A percentile compares a stretch with the other conserved stretches of the same genome.
Evolutionary conservation across 2,888 invertebrate species (phyloP).

Genomic region (Cheilosia variabilis): DNA sequence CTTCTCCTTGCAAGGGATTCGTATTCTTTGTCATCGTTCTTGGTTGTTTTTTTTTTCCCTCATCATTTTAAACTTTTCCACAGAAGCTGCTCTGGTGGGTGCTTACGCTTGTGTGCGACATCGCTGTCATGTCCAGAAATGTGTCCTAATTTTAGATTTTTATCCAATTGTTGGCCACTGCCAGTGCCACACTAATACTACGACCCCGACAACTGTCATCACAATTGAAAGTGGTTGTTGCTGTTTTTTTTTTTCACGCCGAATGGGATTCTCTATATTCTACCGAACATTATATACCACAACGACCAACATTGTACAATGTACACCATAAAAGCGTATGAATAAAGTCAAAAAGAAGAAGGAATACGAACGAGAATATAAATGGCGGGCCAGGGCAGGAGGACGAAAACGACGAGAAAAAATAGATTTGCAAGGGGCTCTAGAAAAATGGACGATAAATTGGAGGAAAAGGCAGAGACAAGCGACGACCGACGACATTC

Average conservation of each 20-base stretch:
- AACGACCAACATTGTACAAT: constrained; percentile 44
- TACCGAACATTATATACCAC: background rate
- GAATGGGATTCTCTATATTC: constrained; percentile 21
- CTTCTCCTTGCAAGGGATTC: constrained; percentile 1
- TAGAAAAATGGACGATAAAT: constrained; percentile 55
- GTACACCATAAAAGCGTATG: constrained; percentile 54
- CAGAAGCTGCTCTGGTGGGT: constrained; percentile 23
- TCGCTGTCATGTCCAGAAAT: constrained; percentile 70
- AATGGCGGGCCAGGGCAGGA: background rate
- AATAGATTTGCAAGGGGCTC: background rate
- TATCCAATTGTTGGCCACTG: constrained; percentile 65
- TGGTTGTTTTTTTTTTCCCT: constrained; percentile 2
- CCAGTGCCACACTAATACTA: constrained; percentile 54
- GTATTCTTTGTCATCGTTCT: constrained; percentile 23
- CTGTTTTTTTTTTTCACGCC: constrained; percentile 32
- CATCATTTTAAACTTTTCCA: background rate
- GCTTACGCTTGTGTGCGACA: constrained; percentile 32
- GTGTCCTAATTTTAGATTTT: constrained; percentile 65
- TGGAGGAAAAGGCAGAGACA: constrained; percentile 51
- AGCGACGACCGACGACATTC: constrained; percentile 42
- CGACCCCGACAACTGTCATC: constrained; percentile 46
- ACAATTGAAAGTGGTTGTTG: constrained; percentile 58
- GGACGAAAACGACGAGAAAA: constrained; percentile 15
- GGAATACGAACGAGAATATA: constrained; percentile 3
- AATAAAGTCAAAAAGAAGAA: constrained; percentile 55